Evolutionary conservation across 2,797 vertebrate genomes (phyloP), one percentile per base, ranked within the genome.

Genomic region (Ara ararauna): DNA sequence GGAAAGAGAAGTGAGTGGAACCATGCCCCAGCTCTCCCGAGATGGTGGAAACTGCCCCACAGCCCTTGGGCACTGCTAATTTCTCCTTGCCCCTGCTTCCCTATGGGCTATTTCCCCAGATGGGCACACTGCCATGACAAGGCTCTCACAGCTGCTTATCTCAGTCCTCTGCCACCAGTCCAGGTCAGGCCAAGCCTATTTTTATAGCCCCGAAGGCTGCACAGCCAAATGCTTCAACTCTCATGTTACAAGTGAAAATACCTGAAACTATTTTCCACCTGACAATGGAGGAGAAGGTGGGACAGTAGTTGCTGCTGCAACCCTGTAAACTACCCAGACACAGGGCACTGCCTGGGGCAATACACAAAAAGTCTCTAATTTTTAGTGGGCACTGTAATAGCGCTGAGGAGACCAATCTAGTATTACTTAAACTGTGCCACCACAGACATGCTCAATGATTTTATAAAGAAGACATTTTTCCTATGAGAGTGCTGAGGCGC

Each of bases 81-180:
- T 85, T 67, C 56, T 75, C 58, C 74, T 32, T 4, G 4, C 10
- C 7, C 10, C 38, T 0, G 0, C 51, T 66, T 79, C 76, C 45
- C 72, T 11, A 2, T 0, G 0, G 34, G 85, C 71, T 11, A 2
- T 40, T 80, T 90, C 89, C 80, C 61, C 34, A 62, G 60, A 56
- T 24, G 0, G 82, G 51, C 51, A 10, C 0, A 1, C 64, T 91
- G 78, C 70, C 34, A 9, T 0, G 1, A 47, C 71, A 89, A 34
- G 60, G 56, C 56, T 76, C 34, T 86, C 24, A 5, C 94, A 95
- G 93, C 88, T 87, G 90, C 77, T 94, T 88, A 93, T 96, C 95
- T 91, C 66, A 47, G 73, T 32, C 50, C 87, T 68, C 74, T 91
- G 83, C 80, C 76, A 84, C 23, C 67, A 47, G 74, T 15, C 47